Base-by-base conservation (phyloP, 2,797 vertebrate genomes). In the Sebastes taczanowskii region DNA sequence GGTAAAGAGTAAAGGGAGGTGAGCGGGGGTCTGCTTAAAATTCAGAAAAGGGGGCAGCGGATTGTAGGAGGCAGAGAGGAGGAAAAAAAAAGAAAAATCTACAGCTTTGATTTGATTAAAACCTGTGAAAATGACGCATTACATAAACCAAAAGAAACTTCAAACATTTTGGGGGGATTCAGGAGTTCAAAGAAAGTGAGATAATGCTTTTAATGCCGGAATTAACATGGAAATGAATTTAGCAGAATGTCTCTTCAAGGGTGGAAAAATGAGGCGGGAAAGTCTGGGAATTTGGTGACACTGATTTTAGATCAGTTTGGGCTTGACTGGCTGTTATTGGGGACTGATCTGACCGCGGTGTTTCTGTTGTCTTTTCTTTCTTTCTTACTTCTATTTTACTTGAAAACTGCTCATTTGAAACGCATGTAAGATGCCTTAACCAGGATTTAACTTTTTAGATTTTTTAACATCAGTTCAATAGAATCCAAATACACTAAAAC, bases 21-120 rank as follows among this genome's bases (percentile, higher is more conserved):
- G 84, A 93, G 74, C 76, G 38, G 61, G 78, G 78, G 81, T 84
- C 90, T 88, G 86, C 74, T 93, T 90, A 86, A 91, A 91, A 94
- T 92, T 90, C 89, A 79, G 78, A 79, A 73, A 86, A 76, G 75
- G 77, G 82, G 78, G 80, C 82, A 83, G 78, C 4, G 73, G 87
- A 84, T 84, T 64, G 84, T 77, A 63, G 65, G 53, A 81, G 74
- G 73, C 59, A 80, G 25, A 30, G 79, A 27, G 46, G 63, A 6
- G 59, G 32, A 2, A 23, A 22, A 35, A 22, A 62, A 35, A 2
- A 61, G 32, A 80, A 76, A 83, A 81, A 83, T 38, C 68, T 58
- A 74, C 64, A 76, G 90, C 90, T 93, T 92, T 91, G 89, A 93
- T 93, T 95, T 90, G 88, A 92, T 94, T 92, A 89, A 91, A 92